Base-by-base conservation (phyloP, 2,113 vertebrate genomes). In the Australoheros scitulus region DNA sequence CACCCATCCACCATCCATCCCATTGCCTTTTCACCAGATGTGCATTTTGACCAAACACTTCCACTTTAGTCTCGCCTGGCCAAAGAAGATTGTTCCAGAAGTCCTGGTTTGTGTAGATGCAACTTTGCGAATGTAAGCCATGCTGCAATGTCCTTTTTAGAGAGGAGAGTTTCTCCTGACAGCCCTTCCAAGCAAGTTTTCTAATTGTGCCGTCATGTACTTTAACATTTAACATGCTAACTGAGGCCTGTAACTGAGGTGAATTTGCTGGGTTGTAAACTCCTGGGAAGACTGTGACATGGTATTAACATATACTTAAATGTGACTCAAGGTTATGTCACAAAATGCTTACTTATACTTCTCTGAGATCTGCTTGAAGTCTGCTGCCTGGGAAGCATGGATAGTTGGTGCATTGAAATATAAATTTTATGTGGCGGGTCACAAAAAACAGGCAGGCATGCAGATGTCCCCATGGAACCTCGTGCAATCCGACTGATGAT, bases 241-340 rank as follows among this genome's bases (percentile, higher is more conserved):
- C 36, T 15, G 61, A 22, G 63, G 63, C 41, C 63, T 65, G n/a
- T 43, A 65, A 36, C 20, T 64, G 34, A 36, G 36, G 14, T 41
- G 14, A 0, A 0, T 64, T 64, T 64, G 38, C 61, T 41, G 5
- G 1, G 38, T 3, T 22, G 61, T 14, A 38, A 20, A 41, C 6
- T 64, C 20, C 34, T 41, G 34, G 20, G 20, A 64, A 22, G 34
- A 64, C 22, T 64, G 34, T 22, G 20, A 15, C 20, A 22, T 22
- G 20, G 20, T 22, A 11, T 64, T 5, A 41, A 41, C 34, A 22
- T 17, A 52, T 20, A 64, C 20, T 14, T 14, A 11, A 22, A 38
- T 63, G 61, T 0, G 5, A n/a, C 6, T 13, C 0, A n/a, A 63
- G 10, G 36, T 32, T 36, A 63, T 36, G 10, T 2, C 32, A 36